A percentile compares a stretch with the other conserved stretches of the same genome.
phyloP scores from a whole-genome alignment of 2,888 invertebrate species.

The Ypsolopha sequella region DNA sequence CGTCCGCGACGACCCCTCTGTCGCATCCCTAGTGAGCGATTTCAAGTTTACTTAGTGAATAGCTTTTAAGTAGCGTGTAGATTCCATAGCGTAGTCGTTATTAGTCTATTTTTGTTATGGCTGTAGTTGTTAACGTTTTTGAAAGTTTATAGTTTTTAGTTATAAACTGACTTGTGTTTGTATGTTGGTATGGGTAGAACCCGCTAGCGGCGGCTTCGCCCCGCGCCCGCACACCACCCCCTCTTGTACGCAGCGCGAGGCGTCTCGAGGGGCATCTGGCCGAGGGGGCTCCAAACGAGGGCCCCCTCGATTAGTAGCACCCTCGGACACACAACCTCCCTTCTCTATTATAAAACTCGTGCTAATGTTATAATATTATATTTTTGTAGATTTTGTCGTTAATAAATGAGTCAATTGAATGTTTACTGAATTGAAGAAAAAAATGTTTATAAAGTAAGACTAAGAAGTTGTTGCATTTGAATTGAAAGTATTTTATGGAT shows the following conservation, averaged over 20 bases:
- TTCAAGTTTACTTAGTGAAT: constrained; percentile 59
- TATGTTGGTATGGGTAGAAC: constrained; percentile 40
- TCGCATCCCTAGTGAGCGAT: constrained; percentile 57
- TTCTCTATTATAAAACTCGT: constrained; percentile 47
- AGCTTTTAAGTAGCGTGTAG: constrained; percentile 61
- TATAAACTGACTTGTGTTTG: constrained; percentile 45
- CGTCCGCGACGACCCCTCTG: constrained; percentile 22
- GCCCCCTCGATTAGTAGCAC: constrained; percentile 7
- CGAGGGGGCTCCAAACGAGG: constrained; percentile 7
- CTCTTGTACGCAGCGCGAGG: constrained; percentile 5
- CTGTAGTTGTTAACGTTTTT: constrained; percentile 68
- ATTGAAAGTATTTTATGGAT: constrained; percentile 69
- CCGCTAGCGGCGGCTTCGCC: constrained; percentile 15
- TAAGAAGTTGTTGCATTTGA: constrained; percentile 70
- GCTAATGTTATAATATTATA: constrained; percentile 62
- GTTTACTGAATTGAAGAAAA: constrained; percentile 65
- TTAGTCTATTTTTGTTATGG: constrained; percentile 69
- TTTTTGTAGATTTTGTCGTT: constrained; percentile 70
- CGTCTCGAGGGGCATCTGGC: constrained; percentile 11
- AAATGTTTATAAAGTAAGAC: constrained; percentile 66
- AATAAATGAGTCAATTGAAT: constrained; percentile 69
- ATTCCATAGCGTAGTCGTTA: constrained; percentile 64
- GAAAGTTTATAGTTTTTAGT: constrained; percentile 65
- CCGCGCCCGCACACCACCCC: constrained; percentile 2
- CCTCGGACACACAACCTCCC: not conserved